Percentiles rank a stretch among this genome's conserved stretches.
Evolutionary conservation across 2,888 invertebrate species (phyloP).

Genomic region (Scrobipalpa costella): DNA sequence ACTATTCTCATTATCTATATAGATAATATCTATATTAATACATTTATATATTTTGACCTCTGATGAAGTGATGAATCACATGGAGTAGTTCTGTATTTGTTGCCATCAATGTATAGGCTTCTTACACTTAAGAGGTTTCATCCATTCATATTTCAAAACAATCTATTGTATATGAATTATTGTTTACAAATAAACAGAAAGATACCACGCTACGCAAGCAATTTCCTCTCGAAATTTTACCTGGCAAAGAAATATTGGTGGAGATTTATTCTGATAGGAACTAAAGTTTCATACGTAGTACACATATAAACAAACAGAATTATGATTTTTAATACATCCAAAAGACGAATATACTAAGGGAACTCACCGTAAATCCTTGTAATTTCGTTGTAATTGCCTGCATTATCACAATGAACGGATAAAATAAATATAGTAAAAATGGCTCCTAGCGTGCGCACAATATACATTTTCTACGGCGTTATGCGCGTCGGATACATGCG

Average conservation of each 20-base stretch:
- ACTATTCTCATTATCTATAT: too few species aligned
- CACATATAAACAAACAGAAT: background rate
- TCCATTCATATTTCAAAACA: background rate
- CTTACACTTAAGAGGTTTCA: background rate
- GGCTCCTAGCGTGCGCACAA: conserved; percentile 76
- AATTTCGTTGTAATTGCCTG: conserved; percentile 76
- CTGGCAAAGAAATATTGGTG: background rate
- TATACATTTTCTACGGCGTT: conserved; percentile 71
- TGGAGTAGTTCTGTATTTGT: background rate
- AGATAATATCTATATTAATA: too few species aligned
- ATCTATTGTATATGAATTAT: conserved; percentile 2
- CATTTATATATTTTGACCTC: too few species aligned
- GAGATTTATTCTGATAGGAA: conserved; percentile 13
- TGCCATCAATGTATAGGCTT: background rate
- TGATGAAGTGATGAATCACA: too few species aligned
- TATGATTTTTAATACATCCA: background rate
- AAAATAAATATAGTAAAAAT: conserved; percentile 81
- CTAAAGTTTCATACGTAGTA: background rate
- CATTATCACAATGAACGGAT: conserved; percentile 80
- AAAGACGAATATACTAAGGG: conserved; percentile 25
- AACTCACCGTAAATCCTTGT: conserved; percentile 75
- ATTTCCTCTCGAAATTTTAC: conserved; percentile 1
- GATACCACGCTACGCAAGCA: conserved; percentile 4
- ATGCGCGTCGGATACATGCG: conserved; percentile 63
- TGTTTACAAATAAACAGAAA: conserved; percentile 26